Evolutionary conservation across 2,113 vertebrate genomes (phyloP), one percentile per base, ranked within the genome.

Genomic region (Tenebrosternarchus preto): DNA sequence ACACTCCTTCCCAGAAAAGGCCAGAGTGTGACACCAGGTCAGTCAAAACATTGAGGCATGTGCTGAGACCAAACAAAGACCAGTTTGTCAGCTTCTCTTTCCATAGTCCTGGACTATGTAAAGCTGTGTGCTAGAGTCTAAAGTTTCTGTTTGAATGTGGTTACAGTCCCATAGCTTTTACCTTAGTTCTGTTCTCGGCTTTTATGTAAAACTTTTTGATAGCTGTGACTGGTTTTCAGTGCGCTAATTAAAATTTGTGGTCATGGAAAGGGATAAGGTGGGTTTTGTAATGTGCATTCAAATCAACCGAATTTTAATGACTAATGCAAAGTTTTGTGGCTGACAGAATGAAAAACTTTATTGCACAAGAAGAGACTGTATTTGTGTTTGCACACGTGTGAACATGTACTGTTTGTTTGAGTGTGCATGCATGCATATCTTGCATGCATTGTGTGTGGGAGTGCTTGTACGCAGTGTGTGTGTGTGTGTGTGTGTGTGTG

Each of bases 251-350:
- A 29, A 27, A 29, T 61, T 53, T 74, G 31, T 19, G 68, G 55
- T 72, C 20, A 78, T n/a, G 56, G 5, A 17, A 29, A 24, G n/a
- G n/a, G 19, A 60, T 57, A 39, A 78, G 31, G n/a, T 55, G 24
- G 39, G 68, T n/a, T 59, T 70, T 70, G 46, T 76, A 55, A 63
- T 16, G 5, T 29, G 19, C 33, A 57, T 78, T 64, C 60, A 73
- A 73, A 67, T 69, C 36, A 19, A 69, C n/a, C 29, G 56, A 7
- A 67, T 17, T 53, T 84, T 81, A n/a, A n/a, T n/a, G 70, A 81
- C 81, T 64, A 74, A 78, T 78, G 43, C 2, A 24, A 17, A n/a
- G 17, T 2, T 72, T 27, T 53, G 43, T 16, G 39, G 22, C 3
- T 33, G 27, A n/a, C 7, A 57, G 55, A 33, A 59, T 59, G 19